A percentile compares a stretch with the other conserved stretches of the same genome.
These are phyloP conservation scores for Dryobates pubescens DNA, from an alignment of 2,797 vertebrate genomes.

Conservation along the genomic window DNA sequence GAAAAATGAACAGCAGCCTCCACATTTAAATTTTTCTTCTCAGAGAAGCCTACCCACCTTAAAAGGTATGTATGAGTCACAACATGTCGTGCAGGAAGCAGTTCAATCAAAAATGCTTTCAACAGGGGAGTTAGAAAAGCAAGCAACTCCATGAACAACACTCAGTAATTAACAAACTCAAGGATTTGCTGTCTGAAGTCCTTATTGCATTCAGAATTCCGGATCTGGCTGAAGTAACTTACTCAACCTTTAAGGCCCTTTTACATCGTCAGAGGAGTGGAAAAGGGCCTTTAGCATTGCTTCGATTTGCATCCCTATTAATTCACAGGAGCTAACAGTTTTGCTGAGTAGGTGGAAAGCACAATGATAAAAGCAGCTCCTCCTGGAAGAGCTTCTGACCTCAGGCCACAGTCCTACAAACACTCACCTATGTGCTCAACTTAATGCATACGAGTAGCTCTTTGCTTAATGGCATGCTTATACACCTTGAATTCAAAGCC, in stretches of 20 bases:
- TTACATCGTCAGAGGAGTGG: neutral
- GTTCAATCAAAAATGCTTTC: neutral
- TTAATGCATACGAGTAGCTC: neutral
- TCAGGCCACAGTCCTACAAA: neutral
- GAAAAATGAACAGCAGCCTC: neutral
- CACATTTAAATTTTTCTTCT: neutral
- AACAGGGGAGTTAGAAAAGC: neutral
- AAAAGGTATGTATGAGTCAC: neutral
- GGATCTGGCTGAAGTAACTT: neutral
- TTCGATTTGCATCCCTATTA: constrained; percentile 8
- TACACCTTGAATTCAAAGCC: neutral
- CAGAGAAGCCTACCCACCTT: neutral
- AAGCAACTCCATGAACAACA: neutral
- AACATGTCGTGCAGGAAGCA: neutral
- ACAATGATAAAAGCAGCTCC: neutral
- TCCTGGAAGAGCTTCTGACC: constrained; percentile 11
- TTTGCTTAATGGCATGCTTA: neutral
- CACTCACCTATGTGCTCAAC: neutral
- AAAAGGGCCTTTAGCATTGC: neutral
- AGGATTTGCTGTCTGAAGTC: neutral
- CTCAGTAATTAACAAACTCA: neutral
- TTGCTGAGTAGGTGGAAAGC: neutral
- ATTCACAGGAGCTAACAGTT: constrained; percentile 10
- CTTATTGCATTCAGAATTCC: neutral
- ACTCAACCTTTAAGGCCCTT: neutral